Evolutionary conservation across 2,888 invertebrate species (phyloP), one percentile per base, ranked within the genome.

Genomic region (Mythimna albipuncta): DNA sequence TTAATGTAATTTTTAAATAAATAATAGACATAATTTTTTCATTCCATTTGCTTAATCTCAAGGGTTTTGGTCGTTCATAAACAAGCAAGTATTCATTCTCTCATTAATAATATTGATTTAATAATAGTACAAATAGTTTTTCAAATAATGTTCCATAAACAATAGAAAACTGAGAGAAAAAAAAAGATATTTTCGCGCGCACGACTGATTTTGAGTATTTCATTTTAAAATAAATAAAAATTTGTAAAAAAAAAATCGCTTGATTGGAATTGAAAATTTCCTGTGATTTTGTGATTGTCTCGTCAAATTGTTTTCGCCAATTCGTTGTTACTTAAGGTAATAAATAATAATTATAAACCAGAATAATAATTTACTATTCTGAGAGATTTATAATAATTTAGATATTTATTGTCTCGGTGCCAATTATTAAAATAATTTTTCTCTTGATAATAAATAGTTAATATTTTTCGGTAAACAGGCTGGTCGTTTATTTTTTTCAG

Each of bases 121-220:
- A 61, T 50, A 69, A 73, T 78, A 81, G 83, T 84, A 84, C 81
- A 79, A 84, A 84, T 72, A 70, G 67, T 26, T 67, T 69, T 69
- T 75, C 63, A 71, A 44, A 13, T 55, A 64, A 61, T 61, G 64
- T 84, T 71, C 66, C 59, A 55, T 52, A 77, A 80, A 77, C 83
- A 86, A 88, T 88, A 87, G 88, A 88, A 89, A 87, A 88, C 85
- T 86, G 75, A 47, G 76, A 78, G 85, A 83, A 69, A 77, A 58
- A 58, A 4, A 80, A 71, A 58, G 55, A 82, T 76, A 62, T 71
- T 66, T 82, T 88, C 77, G 88, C 82, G 86, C 85, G 89, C 89
- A 89, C 88, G 93, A 92, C 92, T 93, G 93, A 93, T 91, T 91
- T 90, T 89, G 87, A 82, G 87, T 91, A 88, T 86, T 88, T 89